Evolutionary conservation across 2,888 invertebrate genomes (phyloP).

Genomic region (Chymomyza fuscimana): DNA sequence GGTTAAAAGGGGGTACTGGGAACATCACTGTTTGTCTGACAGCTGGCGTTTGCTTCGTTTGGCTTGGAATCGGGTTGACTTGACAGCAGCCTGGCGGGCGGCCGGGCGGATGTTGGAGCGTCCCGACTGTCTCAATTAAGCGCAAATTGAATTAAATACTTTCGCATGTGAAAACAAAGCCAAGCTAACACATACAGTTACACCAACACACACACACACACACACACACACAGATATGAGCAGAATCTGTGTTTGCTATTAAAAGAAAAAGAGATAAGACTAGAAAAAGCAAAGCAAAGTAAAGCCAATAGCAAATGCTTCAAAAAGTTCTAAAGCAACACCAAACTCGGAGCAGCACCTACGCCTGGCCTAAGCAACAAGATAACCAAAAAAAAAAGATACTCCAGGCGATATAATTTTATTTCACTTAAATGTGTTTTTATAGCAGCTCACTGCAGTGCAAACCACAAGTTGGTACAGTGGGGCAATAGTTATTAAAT

Average conservation of each 20-base stretch:
- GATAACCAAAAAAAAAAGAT: neutral
- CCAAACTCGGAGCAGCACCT: neutral
- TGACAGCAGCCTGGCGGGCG: neutral
- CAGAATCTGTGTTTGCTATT: slow-evolving; percentile 36
- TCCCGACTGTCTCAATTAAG: slow-evolving; percentile 55
- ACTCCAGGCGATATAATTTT: slow-evolving; percentile 25
- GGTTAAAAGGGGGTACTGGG: slow-evolving; percentile 5
- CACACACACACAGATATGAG: neutral
- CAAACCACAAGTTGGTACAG: neutral
- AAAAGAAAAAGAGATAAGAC: neutral
- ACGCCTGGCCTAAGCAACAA: slow-evolving; percentile 2
- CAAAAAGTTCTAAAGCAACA: neutral
- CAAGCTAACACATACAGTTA: neutral
- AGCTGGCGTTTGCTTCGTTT: slow-evolving; percentile 45
- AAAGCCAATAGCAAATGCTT: slow-evolving; percentile 4
- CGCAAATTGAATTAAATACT: slow-evolving; percentile 59
- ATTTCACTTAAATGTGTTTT: slow-evolving; percentile 32
- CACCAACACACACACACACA: neutral
- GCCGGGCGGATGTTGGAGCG: neutral
- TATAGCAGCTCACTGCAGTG: slow-evolving; percentile 13
- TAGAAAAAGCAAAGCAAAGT: slow-evolving; percentile 6
- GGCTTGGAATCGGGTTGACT: slow-evolving; percentile 14
- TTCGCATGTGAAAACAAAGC: slow-evolving; percentile 49
- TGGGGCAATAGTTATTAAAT: neutral
- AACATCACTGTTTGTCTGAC: slow-evolving; percentile 22